These are phyloP conservation scores for Metopolophium dirhodum DNA, from an alignment of 1,140 invertebrate species.

Conservation along the genomic window DNA sequence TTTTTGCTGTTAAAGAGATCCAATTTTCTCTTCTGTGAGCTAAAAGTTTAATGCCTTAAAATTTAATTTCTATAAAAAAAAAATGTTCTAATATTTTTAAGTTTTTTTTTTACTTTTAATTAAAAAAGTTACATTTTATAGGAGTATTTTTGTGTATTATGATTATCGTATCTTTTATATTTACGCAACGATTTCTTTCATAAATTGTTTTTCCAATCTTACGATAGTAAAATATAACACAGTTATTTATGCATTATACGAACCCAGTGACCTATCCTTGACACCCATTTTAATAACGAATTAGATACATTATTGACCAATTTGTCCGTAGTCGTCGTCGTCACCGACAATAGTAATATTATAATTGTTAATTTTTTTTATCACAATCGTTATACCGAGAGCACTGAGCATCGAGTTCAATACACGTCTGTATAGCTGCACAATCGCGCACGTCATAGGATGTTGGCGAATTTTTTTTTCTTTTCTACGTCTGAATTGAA, in stretches of 20 bases:
- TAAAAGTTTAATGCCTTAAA: background rate
- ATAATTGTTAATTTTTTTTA: background rate
- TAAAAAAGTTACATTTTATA: slow-evolving; percentile 31
- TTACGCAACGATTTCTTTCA: background rate
- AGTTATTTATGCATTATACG: background rate
- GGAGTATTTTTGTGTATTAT: background rate
- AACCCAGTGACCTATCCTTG: background rate
- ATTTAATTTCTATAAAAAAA: slow-evolving; percentile 28
- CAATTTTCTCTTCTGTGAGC: background rate
- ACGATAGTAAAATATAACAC: too few species aligned
- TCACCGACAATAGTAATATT: background rate
- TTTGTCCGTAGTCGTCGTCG: background rate
- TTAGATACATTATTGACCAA: background rate
- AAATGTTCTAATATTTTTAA: background rate
- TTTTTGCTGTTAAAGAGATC: background rate
- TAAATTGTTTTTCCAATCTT: background rate
- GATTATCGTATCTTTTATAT: background rate
- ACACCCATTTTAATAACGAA: background rate
- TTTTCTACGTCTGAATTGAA: background rate
- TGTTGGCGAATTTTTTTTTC: background rate
- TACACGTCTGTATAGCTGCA: background rate
- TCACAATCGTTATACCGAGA: background rate
- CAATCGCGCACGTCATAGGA: background rate
- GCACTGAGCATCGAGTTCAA: background rate
- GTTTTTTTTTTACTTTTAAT: background rate